Evolutionary conservation across 2,888 invertebrate genomes (phyloP).

Genomic region (Drosophila neonasuta): DNA sequence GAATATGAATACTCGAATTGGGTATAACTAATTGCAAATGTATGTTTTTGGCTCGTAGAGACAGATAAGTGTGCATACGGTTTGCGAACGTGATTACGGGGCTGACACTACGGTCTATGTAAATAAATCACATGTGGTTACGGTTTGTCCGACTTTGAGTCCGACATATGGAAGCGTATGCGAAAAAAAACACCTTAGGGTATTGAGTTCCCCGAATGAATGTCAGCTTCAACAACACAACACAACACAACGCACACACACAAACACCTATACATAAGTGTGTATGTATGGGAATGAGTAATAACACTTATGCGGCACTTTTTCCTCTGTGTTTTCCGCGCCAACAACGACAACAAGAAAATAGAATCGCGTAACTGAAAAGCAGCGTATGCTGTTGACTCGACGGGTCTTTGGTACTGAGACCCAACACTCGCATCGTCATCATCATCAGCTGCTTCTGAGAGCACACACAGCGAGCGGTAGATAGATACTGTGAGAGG

Average conservation of each 20-base stretch:
- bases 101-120: slow-evolving; percentile 18
- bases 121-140: slow-evolving; percentile 22
- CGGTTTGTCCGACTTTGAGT: slow-evolving; percentile 10
- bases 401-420: slow-evolving; percentile 42
- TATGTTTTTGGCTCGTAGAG: slow-evolving; percentile 4
- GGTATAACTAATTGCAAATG: slow-evolving; percentile 1
- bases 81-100: slow-evolving; percentile 34
- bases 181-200: slow-evolving; percentile 31
- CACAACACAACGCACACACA: slow-evolving; percentile 6
- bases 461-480: slow-evolving; percentile 15
- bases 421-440: slow-evolving; percentile 33
- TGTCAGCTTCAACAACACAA: slow-evolving; percentile 7
- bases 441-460: slow-evolving; percentile 48
- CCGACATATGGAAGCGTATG: slow-evolving; percentile 22
- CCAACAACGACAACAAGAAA: slow-evolving; percentile 24
- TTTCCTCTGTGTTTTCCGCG: slow-evolving; percentile 10
- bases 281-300: slow-evolving; percentile 25
- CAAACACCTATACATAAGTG: slow-evolving; percentile 11
- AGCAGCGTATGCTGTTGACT: slow-evolving; percentile 35
- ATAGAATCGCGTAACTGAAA: slow-evolving; percentile 41
- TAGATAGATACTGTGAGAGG: background rate
- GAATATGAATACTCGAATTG: background rate
- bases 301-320: slow-evolving; percentile 6
- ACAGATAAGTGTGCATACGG: slow-evolving; percentile 32
- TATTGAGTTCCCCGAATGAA: slow-evolving; percentile 10